Base-by-base conservation (phyloP, 2,113 vertebrate genomes). In the Pluvialis apricaria region DNA sequence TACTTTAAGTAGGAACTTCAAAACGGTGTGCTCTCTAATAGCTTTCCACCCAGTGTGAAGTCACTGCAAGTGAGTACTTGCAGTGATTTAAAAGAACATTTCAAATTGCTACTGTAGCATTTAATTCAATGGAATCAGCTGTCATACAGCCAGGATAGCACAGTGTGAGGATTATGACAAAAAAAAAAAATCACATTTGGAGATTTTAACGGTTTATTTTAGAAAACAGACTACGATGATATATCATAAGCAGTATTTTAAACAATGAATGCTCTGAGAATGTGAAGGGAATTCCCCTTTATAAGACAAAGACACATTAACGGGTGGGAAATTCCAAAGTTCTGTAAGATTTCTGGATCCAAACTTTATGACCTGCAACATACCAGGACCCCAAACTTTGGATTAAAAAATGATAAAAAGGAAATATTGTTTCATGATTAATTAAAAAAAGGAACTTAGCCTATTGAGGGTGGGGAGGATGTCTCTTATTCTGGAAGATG, bases 41-140 rank as follows among this genome's bases (percentile, higher is more conserved):
- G 92, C 68, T 84, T 88, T 91, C 83, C 68, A 84, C 80, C 15
- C 94, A 94, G 69, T n/a, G 3, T 75, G 91, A 91, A 91, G 55
- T 77, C 76, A 54, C 55, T 75, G 80, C 61, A 81, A 95, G 72
- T 15, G 62, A 94, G 79, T 40, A 65, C 58, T 85, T 91, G 80
- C 55, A 5, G 0, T 28, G 77, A 90, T 95, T 88, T 80, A 66
- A 86, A 93, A 79, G 66, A 91, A 82, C 45, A 32, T 76, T 94
- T 89, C 84, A 85, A 57, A 85, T 66, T 80, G 75, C 84, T 82
- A 18, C 70, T 72, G 64, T 76, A 51, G 68, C 78, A 85, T 88
- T 97, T 82, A 57, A 61, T 82, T 96, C 57, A 85, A 76, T 24
- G 20, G 29, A 88, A 79, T 28, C 15, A 28, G 66, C 61, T 40